These are phyloP conservation scores for Anagyrus pseudococci DNA, from an alignment of 2,888 invertebrate genomes.

Conservation along the genomic window DNA sequence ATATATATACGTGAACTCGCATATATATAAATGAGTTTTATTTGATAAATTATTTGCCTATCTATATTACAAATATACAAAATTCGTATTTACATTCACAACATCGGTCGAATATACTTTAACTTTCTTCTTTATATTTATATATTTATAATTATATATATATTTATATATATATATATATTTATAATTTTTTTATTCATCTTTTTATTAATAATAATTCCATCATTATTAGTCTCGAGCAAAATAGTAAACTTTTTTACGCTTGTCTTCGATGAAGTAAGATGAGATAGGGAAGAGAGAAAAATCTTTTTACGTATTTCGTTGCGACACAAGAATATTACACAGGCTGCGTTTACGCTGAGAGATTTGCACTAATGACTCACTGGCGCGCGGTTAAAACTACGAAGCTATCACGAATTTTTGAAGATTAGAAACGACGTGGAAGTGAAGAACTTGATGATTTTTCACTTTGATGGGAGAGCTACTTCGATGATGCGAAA, in stretches of 20 bases:
- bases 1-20: slow-evolving; percentile 30
- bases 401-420: slow-evolving; percentile 39
- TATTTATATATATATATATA: slow-evolving; percentile 1
- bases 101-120: slow-evolving; percentile 28
- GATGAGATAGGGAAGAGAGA: slow-evolving; percentile 36
- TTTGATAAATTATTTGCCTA: slow-evolving; percentile 34
- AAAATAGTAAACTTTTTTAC: slow-evolving; percentile 28
- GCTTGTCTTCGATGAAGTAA: slow-evolving; percentile 24
- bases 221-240: slow-evolving; percentile 21
- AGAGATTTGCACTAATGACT: slow-evolving; percentile 37
- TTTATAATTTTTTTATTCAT: slow-evolving; percentile 17
- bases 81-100: slow-evolving; percentile 39
- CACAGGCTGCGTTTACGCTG: slow-evolving; percentile 35
- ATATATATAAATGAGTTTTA: slow-evolving; percentile 36
- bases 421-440: slow-evolving; percentile 36
- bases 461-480: slow-evolving; percentile 18
- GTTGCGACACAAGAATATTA: slow-evolving; percentile 41
- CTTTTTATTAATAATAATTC: not conserved
- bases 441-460: slow-evolving; percentile 22
- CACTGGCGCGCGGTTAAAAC: slow-evolving; percentile 33
- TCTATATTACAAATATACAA: slow-evolving; percentile 41
- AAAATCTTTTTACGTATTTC: slow-evolving; percentile 40
- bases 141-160: not conserved
- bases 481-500: slow-evolving; percentile 39
- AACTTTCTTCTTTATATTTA: slow-evolving; percentile 20